These are phyloP conservation scores for Chaetops frenatus DNA, from an alignment of 2,113 vertebrate species.

Conservation along the genomic window DNA sequence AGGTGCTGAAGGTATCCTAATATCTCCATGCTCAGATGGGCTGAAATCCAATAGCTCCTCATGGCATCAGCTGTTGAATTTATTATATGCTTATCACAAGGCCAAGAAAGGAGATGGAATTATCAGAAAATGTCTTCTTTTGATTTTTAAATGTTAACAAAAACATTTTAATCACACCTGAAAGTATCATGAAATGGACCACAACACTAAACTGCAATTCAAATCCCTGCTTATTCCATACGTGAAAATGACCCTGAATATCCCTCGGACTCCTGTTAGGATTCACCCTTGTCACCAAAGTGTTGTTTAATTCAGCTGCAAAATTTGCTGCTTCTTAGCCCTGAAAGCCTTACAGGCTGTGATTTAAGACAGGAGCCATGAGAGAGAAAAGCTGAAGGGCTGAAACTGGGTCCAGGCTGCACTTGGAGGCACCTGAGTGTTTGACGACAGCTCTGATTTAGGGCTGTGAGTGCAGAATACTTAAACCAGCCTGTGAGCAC, in stretches of 20 bases:
- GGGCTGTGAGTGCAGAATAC: background rate
- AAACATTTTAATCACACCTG: background rate
- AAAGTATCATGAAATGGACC: background rate
- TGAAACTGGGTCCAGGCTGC: background rate
- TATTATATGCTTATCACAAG: background rate
- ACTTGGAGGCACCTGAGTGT: accelerated
- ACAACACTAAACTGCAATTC: background rate
- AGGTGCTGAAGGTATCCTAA: background rate
- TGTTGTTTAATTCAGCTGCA: background rate
- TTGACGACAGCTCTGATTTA: background rate
- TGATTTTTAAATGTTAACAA: background rate
- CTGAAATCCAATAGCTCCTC: background rate
- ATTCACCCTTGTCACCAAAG: background rate
- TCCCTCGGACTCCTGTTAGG: background rate
- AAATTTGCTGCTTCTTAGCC: background rate
- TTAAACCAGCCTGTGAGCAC: background rate
- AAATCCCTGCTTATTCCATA: background rate
- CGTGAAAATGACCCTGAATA: background rate
- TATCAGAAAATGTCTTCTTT: background rate
- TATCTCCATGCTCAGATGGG: background rate
- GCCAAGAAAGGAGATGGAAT: background rate
- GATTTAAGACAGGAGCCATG: background rate
- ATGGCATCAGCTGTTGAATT: background rate
- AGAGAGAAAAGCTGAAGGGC: background rate
- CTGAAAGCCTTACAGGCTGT: background rate